Conservation (phyloP, 2,113 vertebrate species). For the Nothoprocta pentlandii region DNA sequence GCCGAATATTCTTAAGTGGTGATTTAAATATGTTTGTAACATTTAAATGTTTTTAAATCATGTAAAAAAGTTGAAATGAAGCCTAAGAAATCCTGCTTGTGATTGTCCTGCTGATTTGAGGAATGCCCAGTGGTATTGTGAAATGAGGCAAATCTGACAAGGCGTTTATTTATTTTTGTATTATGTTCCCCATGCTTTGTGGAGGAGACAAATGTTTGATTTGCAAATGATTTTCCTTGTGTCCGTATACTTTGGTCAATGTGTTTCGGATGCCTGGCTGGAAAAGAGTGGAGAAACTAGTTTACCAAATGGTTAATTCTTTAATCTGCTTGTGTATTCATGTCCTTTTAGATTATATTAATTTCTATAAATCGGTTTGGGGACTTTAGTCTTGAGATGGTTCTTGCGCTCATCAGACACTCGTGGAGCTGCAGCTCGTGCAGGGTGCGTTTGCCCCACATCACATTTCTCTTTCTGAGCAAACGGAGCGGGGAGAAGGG, state of each 20-base stretch:
- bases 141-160: slow-evolving; percentile 62
- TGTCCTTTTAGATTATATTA: slow-evolving; percentile 22
- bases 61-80: slow-evolving; percentile 75
- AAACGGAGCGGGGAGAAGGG: not conserved
- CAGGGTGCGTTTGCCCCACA: not conserved
- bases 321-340: slow-evolving; percentile 37
- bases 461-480: slow-evolving; percentile 24
- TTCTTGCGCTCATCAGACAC: slow-evolving; percentile 20
- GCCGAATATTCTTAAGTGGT: slow-evolving; percentile 72
- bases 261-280: slow-evolving; percentile 56
- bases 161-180: slow-evolving; percentile 56
- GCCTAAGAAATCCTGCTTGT: slow-evolving; percentile 58
- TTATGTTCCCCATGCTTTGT: slow-evolving; percentile 29
- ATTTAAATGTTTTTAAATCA: slow-evolving; percentile 77
- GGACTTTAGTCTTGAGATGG: slow-evolving; percentile 12
- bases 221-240: slow-evolving; percentile 59
- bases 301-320: slow-evolving; percentile 61
- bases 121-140: slow-evolving; percentile 65
- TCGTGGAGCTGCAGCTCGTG: slow-evolving; percentile 23
- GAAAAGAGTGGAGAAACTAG: slow-evolving; percentile 54
- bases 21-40: slow-evolving; percentile 80
- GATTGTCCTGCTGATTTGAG: slow-evolving; percentile 67
- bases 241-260: slow-evolving; percentile 62
- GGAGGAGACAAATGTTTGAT: slow-evolving; percentile 68
- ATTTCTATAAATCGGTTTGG: slow-evolving; percentile 25